Base-by-base conservation (phyloP, 2,797 vertebrate species). In the Hypotaenidia philippensis region DNA sequence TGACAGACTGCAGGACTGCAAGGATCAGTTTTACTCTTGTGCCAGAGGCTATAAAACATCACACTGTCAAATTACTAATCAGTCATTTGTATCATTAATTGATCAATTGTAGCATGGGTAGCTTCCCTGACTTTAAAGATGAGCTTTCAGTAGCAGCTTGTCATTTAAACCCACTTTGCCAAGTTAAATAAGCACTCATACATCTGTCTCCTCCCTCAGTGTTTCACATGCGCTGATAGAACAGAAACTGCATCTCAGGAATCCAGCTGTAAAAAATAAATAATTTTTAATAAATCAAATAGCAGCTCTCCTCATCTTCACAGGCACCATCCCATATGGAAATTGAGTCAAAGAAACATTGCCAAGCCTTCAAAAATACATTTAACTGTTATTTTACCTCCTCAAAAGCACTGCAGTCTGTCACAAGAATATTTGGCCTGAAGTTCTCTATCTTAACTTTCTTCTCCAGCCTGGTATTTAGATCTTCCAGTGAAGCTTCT, bases 371-470 rank as follows among this genome's bases (percentile, higher is more conserved):
- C 36, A 49, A 52, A 77, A 77, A 59, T 13, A 65, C 5, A 53
- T 32, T 66, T 25, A 50, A 71, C 41, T 5, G 44, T 25, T 88
- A 60, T 47, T 93, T 94, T 94, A 99, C 99, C 99, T 99, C 99
- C 4, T 98, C 98, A 41, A 98, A 99, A 14, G 99, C 97, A 6
- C 94, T 81, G 44, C 99, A 99, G 81, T 98, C 99, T 2, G 98
- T 96, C 64, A 99, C 97, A 91, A 99, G 92, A 27, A 99, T 98
- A 94, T 98, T 99, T 6, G 99, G 99, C 66, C 99, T 98, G 97
- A 99, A 99, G 34, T 98, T 97, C 68, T 97, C 97, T 79, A 98
- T 97, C 5, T 98, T 98, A 41, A 98, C 97, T 23, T 98, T 98
- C 79, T 98, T 97, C 83, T 98, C 98, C 66, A 99, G 20, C 55